A percentile compares a stretch with the other conserved stretches of the same genome.
These are phyloP conservation scores for Ceratothoa steindachneri DNA, from an alignment of 2,888 invertebrate species.

Conservation along the genomic window DNA sequence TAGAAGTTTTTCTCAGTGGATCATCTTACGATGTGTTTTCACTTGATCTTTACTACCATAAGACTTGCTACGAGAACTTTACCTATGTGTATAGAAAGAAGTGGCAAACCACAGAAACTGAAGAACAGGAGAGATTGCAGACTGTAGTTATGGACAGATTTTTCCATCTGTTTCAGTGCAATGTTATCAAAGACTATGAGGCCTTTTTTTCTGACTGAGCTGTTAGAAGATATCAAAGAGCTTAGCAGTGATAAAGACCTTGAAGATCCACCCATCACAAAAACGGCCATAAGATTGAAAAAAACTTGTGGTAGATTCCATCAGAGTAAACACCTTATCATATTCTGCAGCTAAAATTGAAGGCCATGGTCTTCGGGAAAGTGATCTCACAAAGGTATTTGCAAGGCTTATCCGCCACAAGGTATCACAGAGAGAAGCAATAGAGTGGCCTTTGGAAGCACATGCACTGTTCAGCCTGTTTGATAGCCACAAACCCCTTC, in stretches of 20 bases:
- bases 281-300: background rate
- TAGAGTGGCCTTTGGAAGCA: background rate
- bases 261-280: background rate
- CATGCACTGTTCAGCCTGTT: background rate
- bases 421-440: background rate
- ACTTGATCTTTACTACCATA: conserved; percentile 17
- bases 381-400: background rate
- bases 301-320: no score
- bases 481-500: background rate
- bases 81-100: background rate
- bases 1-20: conserved; percentile 2
- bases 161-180: conserved; percentile 9
- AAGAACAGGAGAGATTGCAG: background rate
- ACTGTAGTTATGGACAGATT: conserved; percentile 17
- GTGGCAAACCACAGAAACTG: background rate
- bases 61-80: conserved; percentile 9
- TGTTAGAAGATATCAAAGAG: conserved; percentile 19
- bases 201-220: conserved; percentile 16
- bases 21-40: conserved; percentile 9
- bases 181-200: conserved; percentile 19
- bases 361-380: background rate
- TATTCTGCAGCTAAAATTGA: background rate
- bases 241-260: conserved; percentile 6
- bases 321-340: no score
- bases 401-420: background rate